Conservation (phyloP, 2,797 vertebrate genomes). For the Halcyon badia region DNA sequence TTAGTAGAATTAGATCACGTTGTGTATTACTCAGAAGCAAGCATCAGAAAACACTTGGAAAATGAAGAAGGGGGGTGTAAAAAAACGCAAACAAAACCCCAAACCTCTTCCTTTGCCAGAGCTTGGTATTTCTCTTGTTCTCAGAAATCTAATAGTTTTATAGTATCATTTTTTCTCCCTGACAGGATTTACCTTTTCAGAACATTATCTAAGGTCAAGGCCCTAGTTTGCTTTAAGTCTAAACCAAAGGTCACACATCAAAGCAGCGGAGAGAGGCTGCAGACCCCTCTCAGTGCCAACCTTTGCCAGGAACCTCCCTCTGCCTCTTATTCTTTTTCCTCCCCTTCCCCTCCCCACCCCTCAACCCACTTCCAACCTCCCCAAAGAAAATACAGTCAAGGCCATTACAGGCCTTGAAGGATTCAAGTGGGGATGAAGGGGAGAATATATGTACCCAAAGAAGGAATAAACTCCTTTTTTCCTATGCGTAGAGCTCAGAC, state of each 20-base stretch:
- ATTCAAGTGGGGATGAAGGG: neutral
- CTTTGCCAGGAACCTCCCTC: neutral
- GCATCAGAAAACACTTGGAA: neutral
- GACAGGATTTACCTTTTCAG: neutral
- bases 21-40: neutral
- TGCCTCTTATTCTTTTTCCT: neutral
- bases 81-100: too few relatives aligned
- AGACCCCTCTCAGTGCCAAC: neutral
- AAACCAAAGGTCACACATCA: neutral
- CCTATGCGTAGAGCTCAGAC: neutral
- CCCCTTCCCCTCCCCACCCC: fast-evolving
- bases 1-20: neutral
- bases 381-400: neutral
- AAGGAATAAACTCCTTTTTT: neutral
- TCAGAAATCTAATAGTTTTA: neutral
- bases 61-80: neutral
- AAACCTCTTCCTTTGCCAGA: neutral
- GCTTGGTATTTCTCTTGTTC: neutral
- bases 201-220: neutral
- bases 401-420: neutral
- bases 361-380: neutral
- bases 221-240: neutral
- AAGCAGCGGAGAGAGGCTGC: neutral
- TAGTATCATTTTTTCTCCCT: neutral
- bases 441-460: neutral